Base-by-base conservation (phyloP, 2,888 invertebrate genomes). In the Tholera decimalis region DNA sequence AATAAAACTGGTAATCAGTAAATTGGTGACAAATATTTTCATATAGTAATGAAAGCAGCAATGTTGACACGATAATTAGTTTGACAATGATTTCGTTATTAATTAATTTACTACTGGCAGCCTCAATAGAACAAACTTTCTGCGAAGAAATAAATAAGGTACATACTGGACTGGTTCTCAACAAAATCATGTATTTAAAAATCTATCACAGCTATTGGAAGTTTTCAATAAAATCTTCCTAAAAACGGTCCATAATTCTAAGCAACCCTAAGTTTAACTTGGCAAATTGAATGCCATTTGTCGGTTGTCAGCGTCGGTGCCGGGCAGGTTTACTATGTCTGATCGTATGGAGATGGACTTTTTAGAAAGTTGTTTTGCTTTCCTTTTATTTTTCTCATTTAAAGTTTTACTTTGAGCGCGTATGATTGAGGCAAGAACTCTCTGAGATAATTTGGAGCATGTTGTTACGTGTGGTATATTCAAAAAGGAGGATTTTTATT, bases 271-370 rank as follows among this genome's bases (percentile, higher is more conserved):
- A 47, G 26, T 44, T 39, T 59, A 15, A 46, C 22, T 67, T 39
- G 33, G 39, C 44, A 69, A 37, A 60, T 69, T 50, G 60, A 51
- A 69, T 69, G 70, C 51, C 41, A 72, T 72, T 57, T 71, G 56
- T 72, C 33, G 39, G 60, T 37, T 47, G 46, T 61, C 44, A 39
- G 26, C 6, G 26, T 15, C 28, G 15, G 26, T 13, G 28, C 11
- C 18, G 30, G 39, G 22, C 35, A 26, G 26, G 11, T 46, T 61
- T 5, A 39, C 22, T 46, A 33, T 33, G 24, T 44, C 26, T 33
- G 39, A 60, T 22, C 26, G 41, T 47, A 8, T 47, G 9, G 37
- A 64, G 22, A 33, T 20, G 26, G 35, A 26, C n/a, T 8, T 51
- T 18, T 59, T 9, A 46, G 4, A 44, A 58, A 20, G 41, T 58